These are phyloP conservation scores for Sesamia inferens DNA, from an alignment of 2,888 invertebrate genomes.

Conservation along the genomic window DNA sequence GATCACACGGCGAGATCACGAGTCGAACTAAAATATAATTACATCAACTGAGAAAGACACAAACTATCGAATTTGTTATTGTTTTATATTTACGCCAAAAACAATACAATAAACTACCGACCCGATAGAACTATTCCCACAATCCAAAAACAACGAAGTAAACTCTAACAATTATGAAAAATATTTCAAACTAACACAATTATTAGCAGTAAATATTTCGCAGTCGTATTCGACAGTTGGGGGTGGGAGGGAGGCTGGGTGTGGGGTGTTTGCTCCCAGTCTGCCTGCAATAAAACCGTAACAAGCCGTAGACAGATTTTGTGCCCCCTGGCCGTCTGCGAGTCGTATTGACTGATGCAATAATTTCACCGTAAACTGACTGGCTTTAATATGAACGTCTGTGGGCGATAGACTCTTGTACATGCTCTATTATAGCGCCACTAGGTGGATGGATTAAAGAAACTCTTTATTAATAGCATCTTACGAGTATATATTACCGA, in stretches of 20 bases:
- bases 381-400: conserved; percentile 44
- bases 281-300: conserved; percentile 72
- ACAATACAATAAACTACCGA: background rate
- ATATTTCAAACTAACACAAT: conserved; percentile 38
- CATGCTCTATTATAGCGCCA: too few relatives aligned
- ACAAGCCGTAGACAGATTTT: conserved; percentile 70
- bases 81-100: background rate
- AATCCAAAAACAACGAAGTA: conserved; percentile 4
- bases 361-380: conserved; percentile 68
- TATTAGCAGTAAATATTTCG: conserved; percentile 65
- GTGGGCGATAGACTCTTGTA: conserved; percentile 33
- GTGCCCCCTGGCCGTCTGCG: conserved; percentile 64
- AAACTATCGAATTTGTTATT: background rate
- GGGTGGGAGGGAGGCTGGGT: conserved; percentile 32
- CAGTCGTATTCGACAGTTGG: conserved; percentile 57
- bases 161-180: conserved; percentile 19
- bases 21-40: background rate
- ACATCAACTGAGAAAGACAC: background rate
- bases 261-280: conserved; percentile 66
- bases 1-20: background rate
- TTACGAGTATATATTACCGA: background rate
- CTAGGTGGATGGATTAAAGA: too few relatives aligned
- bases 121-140: background rate
- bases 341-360: conserved; percentile 66
- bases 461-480: too few relatives aligned